phyloP scores from a whole-genome alignment of 2,113 vertebrate genomes.

The Chloroceryle aenea region DNA sequence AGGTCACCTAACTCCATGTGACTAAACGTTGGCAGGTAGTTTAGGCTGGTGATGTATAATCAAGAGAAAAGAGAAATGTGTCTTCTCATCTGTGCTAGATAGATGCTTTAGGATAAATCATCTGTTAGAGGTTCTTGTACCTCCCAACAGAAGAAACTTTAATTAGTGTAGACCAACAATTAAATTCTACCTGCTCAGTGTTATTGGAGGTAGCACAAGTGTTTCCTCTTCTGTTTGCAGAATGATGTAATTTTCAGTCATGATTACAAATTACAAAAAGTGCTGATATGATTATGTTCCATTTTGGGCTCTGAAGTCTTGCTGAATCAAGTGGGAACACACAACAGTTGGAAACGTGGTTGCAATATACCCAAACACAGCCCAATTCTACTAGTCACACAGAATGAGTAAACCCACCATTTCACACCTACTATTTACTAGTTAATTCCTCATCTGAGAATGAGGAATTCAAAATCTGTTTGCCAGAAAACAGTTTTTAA shows the following conservation, averaged over 20 bases:
- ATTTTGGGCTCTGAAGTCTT: neutral
- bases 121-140: neutral
- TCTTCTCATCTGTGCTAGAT: neutral
- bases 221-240: neutral
- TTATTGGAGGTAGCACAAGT: accelerated
- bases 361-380: neutral
- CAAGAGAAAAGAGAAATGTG: neutral
- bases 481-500: neutral
- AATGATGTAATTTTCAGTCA: neutral
- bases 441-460: neutral
- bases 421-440: neutral
- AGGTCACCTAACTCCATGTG: neutral
- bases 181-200: neutral
- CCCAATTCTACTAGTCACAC: neutral
- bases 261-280: neutral
- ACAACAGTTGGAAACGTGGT: neutral
- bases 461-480: neutral
- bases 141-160: neutral
- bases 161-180: neutral
- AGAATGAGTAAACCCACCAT: neutral
- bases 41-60: neutral
- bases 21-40: neutral
- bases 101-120: neutral
- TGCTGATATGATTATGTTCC: neutral
- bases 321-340: neutral